Evolutionary conservation across 2,113 vertebrate species (phyloP).

Genomic region (Cercopithecus mona): DNA sequence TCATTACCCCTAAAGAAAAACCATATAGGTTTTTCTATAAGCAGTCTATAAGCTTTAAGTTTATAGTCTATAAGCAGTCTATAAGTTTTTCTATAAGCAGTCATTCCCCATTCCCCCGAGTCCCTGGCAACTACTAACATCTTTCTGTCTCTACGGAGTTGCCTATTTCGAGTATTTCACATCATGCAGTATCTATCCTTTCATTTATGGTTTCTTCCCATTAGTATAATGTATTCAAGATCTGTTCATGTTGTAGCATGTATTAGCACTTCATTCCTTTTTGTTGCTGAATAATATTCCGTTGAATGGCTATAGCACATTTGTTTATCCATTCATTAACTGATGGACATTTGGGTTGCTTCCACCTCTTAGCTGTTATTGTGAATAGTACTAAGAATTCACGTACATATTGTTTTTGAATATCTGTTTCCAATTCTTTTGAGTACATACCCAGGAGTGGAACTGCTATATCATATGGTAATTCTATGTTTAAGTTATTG

Average conservation of each 20-base stretch:
- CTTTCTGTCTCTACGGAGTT: neutral
- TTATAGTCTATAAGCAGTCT: too few species aligned
- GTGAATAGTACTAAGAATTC: neutral
- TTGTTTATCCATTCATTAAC: neutral
- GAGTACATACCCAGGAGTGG: neutral
- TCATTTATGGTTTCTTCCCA: neutral
- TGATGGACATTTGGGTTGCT: neutral
- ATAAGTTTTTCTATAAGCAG: neutral
- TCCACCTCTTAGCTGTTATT: neutral
- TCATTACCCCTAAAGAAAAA: neutral
- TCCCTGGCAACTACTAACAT: neutral
- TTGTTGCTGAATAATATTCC: neutral
- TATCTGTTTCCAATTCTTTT: neutral
- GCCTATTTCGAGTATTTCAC: neutral
- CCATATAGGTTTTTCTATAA: too few species aligned
- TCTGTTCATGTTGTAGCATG: neutral
- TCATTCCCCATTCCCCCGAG: neutral
- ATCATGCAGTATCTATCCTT: neutral
- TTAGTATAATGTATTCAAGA: neutral
- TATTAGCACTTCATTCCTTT: neutral
- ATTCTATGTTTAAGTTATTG: neutral
- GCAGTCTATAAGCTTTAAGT: too few species aligned
- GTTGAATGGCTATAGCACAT: neutral
- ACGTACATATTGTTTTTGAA: neutral
- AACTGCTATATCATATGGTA: neutral